Evolutionary conservation across 1,140 invertebrate genomes (phyloP).

Genomic region (Riptortus pedestris): DNA sequence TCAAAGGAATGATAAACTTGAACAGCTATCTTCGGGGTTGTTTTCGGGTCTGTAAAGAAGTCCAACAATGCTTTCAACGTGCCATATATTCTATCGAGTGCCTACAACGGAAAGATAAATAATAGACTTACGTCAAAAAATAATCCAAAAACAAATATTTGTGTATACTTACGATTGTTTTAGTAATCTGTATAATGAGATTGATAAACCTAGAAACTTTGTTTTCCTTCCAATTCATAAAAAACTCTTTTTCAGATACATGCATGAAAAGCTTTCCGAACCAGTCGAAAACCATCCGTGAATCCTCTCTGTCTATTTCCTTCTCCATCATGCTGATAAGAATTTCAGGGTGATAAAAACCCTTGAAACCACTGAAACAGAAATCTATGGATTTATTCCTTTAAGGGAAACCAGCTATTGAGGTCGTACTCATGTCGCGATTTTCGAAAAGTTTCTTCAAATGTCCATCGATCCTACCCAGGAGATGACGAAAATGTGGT

Average conservation of each 20-base stretch:
- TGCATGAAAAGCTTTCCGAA: slow-evolving; percentile 1
- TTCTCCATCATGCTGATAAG: not conserved
- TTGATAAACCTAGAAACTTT: not conserved
- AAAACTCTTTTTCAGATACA: slow-evolving; percentile 5
- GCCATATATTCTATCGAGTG: not conserved
- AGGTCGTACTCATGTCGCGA: no score
- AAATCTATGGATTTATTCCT: not conserved
- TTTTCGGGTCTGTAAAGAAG: not conserved
- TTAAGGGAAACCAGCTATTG: no score
- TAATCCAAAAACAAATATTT: no score
- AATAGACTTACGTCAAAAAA: no score
- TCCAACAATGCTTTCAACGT: not conserved
- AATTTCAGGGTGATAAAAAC: not conserved
- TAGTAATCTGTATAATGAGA: slow-evolving; percentile 7
- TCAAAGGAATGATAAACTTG: not conserved
- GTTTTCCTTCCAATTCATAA: not conserved
- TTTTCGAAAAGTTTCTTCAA: not conserved
- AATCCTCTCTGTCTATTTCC: slow-evolving; percentile 10
- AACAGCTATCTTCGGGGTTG: slow-evolving; percentile 8
- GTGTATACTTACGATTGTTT: not conserved
- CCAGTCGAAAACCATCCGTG: not conserved
- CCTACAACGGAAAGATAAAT: no score
- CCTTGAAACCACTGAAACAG: slow-evolving; percentile 3
- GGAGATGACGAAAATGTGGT: no score
- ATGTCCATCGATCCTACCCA: not conserved